phyloP scores from a whole-genome alignment of 92 coral and sea anemone genomes.

The Nematostella vectensis region DNA sequence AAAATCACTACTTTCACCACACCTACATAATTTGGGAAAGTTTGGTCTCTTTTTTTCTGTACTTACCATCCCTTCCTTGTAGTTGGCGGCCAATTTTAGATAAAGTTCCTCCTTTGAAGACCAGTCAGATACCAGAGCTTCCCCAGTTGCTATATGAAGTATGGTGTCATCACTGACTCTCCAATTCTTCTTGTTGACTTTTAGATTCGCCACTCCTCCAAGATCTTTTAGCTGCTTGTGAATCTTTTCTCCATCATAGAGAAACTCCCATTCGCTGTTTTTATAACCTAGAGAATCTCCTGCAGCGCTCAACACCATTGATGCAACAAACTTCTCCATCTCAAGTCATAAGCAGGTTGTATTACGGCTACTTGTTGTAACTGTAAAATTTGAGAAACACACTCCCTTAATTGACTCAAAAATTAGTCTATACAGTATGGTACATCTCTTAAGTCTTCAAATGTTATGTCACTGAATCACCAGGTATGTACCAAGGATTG shows the following conservation, averaged over 20 bases:
- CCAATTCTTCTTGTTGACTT: constrained; percentile 63
- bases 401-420: too few species aligned
- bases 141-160: constrained; percentile 81
- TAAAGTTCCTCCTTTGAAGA: constrained; percentile 59
- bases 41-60: too few species aligned
- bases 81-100: constrained; percentile 45
- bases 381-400: too few species aligned
- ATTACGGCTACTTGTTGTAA: too few species aligned
- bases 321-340: constrained; percentile 45
- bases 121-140: constrained; percentile 82
- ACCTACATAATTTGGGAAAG: too few species aligned
- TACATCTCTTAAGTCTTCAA: too few species aligned
- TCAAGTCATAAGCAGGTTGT: too few species aligned
- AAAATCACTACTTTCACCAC: too few species aligned
- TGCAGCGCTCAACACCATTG: constrained; percentile 83
- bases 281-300: constrained; percentile 93
- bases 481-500: too few species aligned
- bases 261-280: constrained; percentile 86
- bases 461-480: too few species aligned
- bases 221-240: constrained; percentile 47
- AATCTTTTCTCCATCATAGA: constrained; percentile 55
- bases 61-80: constrained; percentile 59
- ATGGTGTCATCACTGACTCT: constrained; percentile 90
- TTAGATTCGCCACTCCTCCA: constrained; percentile 59
- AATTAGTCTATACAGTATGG: too few species aligned